A percentile compares a stretch with the other conserved stretches of the same genome.
Evolutionary conservation across 1,140 invertebrate genomes (phyloP).

Genomic region (Diploscapter pachys): DNA sequence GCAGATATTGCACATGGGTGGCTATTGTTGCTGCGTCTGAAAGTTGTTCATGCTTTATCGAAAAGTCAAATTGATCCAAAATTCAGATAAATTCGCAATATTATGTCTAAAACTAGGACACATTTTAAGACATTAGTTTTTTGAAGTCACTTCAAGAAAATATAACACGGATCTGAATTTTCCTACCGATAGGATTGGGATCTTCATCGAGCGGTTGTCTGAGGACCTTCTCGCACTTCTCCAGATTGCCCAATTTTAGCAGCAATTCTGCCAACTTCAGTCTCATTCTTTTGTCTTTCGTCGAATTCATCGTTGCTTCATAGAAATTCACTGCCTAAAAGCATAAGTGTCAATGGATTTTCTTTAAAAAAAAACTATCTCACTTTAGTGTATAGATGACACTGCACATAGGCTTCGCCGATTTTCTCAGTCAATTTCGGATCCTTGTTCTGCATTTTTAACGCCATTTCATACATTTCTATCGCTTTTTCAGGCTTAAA

Average conservation of each 20-base stretch:
- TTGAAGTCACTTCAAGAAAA: too few relatives aligned
- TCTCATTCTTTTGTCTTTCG: slow-evolving; percentile 66
- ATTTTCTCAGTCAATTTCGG: slow-evolving; percentile 79
- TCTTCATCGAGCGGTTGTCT: slow-evolving; percentile 61
- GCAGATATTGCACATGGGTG: slow-evolving; percentile 67
- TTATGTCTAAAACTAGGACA: too few relatives aligned
- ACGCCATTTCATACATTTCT: slow-evolving; percentile 76
- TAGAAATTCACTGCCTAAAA: slow-evolving; percentile 80
- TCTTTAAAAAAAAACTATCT: neutral
- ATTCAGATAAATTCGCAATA: too few relatives aligned
- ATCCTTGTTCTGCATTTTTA: slow-evolving; percentile 78
- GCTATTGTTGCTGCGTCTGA: neutral
- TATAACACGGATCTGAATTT: too few relatives aligned
- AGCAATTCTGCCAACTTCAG: slow-evolving; percentile 79
- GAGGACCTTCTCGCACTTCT: slow-evolving; percentile 77
- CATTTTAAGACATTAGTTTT: too few relatives aligned
- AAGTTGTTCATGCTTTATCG: neutral
- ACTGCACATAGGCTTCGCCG: slow-evolving; percentile 82
- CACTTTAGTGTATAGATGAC: slow-evolving; percentile 82
- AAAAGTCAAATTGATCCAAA: neutral
- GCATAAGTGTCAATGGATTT: neutral
- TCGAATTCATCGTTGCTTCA: slow-evolving; percentile 75
- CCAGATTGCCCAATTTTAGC: slow-evolving; percentile 79
- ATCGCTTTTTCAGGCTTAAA: slow-evolving; percentile 65
- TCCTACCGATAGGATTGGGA: slow-evolving; percentile 21